Evolutionary conservation across 2,113 vertebrate genomes (phyloP).

Genomic region (Onychostruthus taczanowskii): DNA sequence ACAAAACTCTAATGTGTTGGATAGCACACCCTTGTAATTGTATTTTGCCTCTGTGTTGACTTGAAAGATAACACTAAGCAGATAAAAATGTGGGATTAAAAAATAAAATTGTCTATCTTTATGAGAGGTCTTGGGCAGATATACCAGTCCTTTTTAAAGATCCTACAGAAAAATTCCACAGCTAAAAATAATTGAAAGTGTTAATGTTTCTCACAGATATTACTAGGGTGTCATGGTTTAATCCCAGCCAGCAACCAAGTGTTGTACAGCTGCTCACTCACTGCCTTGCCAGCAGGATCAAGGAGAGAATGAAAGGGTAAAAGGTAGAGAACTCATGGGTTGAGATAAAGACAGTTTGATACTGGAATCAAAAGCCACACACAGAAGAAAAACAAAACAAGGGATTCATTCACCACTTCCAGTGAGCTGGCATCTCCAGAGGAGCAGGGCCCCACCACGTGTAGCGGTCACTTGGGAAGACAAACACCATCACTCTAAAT

Average conservation of each 20-base stretch:
- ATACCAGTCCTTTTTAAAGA: background rate
- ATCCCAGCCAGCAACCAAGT: background rate
- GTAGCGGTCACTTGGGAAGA: background rate
- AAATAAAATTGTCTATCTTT: background rate
- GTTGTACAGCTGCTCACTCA: background rate
- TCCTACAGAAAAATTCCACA: background rate
- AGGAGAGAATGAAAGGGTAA: background rate
- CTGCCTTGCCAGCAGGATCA: background rate
- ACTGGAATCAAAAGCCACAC: background rate
- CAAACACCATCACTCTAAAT: background rate
- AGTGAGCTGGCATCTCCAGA: too few species aligned
- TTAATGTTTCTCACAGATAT: background rate
- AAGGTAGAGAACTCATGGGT: background rate
- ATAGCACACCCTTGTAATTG: background rate
- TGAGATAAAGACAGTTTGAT: background rate
- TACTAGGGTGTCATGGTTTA: background rate
- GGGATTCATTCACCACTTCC: background rate
- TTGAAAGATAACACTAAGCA: background rate
- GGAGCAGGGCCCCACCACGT: rapidly evolving
- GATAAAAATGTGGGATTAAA: background rate
- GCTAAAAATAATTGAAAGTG: background rate
- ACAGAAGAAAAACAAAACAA: background rate
- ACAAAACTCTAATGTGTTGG: background rate
- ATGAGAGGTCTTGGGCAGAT: background rate
- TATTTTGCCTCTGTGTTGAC: background rate